Evolutionary conservation across 2,888 invertebrate species (phyloP).

Genomic region (Sisyra nigra): DNA sequence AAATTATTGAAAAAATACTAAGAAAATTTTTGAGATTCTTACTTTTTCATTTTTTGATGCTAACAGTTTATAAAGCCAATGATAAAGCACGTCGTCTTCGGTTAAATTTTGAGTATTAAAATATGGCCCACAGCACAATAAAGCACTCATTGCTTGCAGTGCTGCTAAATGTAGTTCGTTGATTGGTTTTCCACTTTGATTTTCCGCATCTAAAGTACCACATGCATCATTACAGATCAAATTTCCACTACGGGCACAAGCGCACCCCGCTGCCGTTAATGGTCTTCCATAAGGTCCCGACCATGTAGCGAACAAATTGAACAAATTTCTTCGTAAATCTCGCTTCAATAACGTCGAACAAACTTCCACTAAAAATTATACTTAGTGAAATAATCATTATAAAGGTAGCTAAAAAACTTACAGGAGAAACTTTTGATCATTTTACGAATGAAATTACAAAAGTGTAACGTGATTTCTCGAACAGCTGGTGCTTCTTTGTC

Average conservation of each 20-base stretch:
- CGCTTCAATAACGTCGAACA: conserved; percentile 72
- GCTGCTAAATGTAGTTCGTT: conserved; percentile 33
- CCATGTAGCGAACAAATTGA: conserved; percentile 87
- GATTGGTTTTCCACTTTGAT: conserved; percentile 11
- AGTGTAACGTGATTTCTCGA: conserved; percentile 80
- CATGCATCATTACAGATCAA: not conserved
- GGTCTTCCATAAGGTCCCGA: conserved; percentile 73
- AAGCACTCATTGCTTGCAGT: conserved; percentile 81
- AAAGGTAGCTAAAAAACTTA: conserved; percentile 27
- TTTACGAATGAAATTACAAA: conserved; percentile 85
- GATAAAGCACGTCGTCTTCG: conserved; percentile 85
- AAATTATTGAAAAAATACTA: not conserved
- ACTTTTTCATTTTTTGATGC: conserved; percentile 79
- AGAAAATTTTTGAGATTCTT: conserved; percentile 12
- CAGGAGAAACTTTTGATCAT: conserved; percentile 86
- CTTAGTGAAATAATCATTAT: not conserved
- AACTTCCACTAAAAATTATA: conserved; percentile 60
- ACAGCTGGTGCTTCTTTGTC: conserved; percentile 84
- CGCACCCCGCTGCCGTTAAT: conserved; percentile 23
- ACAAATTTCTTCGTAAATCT: conserved; percentile 73
- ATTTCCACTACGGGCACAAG: not conserved
- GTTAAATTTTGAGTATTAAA: conserved; percentile 72
- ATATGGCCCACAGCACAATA: conserved; percentile 90
- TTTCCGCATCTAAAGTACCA: no score
- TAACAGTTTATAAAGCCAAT: conserved; percentile 85